A percentile compares a stretch with the other conserved stretches of the same genome.
phyloP scores from a whole-genome alignment of 2,797 vertebrate species.

The Graptemys geographica region DNA sequence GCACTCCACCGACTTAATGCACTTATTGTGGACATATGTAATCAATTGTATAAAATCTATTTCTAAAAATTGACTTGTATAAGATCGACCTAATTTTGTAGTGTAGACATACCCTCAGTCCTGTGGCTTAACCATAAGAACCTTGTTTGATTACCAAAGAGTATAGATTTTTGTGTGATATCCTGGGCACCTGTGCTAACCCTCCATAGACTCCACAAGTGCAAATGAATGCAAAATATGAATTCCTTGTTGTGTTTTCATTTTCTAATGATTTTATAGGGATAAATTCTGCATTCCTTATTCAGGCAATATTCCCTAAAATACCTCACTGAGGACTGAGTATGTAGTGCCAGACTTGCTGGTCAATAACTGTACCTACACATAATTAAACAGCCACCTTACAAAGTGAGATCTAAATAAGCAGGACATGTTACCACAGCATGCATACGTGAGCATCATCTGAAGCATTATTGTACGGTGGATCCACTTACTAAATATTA shows the following conservation, averaged over 20 bases:
- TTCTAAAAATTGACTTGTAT: too few species aligned
- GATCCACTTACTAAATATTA: constrained; percentile 29
- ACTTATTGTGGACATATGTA: too few species aligned
- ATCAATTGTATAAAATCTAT: too few species aligned
- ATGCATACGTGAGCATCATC: not conserved
- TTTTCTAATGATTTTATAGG: not conserved
- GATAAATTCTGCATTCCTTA: not conserved
- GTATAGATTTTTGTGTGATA: not conserved
- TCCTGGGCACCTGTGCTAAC: not conserved
- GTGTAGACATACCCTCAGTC: not conserved
- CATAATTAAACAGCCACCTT: not conserved
- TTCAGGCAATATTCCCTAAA: not conserved
- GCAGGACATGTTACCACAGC: constrained; percentile 44
- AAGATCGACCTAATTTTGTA: too few species aligned
- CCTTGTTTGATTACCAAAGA: not conserved
- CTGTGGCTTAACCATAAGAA: not conserved
- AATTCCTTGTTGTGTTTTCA: not conserved
- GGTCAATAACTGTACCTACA: not conserved
- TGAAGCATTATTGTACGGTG: constrained; percentile 1
- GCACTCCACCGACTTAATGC: too few species aligned
- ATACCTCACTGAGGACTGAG: not conserved
- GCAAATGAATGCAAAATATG: not conserved
- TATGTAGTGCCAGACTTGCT: not conserved
- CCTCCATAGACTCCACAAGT: not conserved
- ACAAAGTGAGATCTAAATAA: constrained; percentile 13